A percentile compares a stretch with the other conserved stretches of the same genome.
phyloP scores from a whole-genome alignment of 92 coral and sea anemone species.

The Isaurus tuberculatus region DNA sequence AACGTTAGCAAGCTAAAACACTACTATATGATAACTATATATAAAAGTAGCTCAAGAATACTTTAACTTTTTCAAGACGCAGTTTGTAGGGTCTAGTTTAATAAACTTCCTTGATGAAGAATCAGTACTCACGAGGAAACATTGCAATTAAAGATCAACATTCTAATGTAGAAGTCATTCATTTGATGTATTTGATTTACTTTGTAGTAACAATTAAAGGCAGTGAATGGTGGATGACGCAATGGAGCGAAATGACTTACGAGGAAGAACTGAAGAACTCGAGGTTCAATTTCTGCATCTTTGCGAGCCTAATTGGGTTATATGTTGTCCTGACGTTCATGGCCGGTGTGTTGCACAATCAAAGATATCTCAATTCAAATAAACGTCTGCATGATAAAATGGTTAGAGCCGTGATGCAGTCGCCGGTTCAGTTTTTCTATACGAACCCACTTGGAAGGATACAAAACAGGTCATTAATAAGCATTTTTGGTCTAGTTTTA shows the following conservation, averaged over 20 bases:
- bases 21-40: no score
- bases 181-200: not conserved
- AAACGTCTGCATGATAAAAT: slow-evolving; percentile 58
- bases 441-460: slow-evolving; percentile 72
- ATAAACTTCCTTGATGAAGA: no score
- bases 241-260: slow-evolving; percentile 56
- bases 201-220: slow-evolving; percentile 9
- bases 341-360: slow-evolving; percentile 60
- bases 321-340: slow-evolving; percentile 58
- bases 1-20: no score
- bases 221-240: slow-evolving; percentile 68
- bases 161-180: no score
- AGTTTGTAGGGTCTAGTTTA: no score
- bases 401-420: slow-evolving; percentile 60
- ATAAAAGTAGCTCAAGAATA: no score
- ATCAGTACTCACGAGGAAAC: no score
- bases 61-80: no score
- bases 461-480: slow-evolving; percentile 59
- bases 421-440: slow-evolving; percentile 71
- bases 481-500: slow-evolving; percentile 10
- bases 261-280: slow-evolving; percentile 47
- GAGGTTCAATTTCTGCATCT: slow-evolving; percentile 50
- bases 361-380: slow-evolving; percentile 62
- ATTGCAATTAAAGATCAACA: no score
- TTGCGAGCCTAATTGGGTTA: slow-evolving; percentile 63